A percentile compares a stretch with the other conserved stretches of the same genome.
Evolutionary conservation across 2,888 invertebrate genomes (phyloP).

Genomic region (Hybos culiciformis): DNA sequence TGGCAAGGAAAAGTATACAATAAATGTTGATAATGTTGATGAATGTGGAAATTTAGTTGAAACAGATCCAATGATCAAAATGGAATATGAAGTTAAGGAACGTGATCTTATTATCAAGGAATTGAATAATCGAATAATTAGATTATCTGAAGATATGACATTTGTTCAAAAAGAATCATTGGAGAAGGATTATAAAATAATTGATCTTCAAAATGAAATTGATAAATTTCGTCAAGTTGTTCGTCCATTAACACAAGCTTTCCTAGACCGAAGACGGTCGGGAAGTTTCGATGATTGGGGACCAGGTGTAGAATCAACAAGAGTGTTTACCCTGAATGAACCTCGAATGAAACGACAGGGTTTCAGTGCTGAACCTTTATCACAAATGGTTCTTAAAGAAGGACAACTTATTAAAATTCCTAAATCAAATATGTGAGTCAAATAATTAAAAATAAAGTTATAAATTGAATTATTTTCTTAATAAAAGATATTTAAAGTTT

Average conservation of each 20-base stretch:
- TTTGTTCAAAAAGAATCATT: constrained; percentile 22
- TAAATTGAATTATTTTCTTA: no score
- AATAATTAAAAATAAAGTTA: no score
- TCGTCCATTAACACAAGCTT: constrained; percentile 51
- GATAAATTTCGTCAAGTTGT: constrained; percentile 71
- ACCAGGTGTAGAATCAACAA: constrained; percentile 42
- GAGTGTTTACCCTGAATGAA: constrained; percentile 41
- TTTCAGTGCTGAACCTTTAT: constrained; percentile 62
- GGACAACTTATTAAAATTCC: constrained; percentile 52
- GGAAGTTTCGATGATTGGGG: constrained; percentile 37
- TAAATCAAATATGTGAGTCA: constrained; percentile 52
- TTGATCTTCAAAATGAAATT: constrained; percentile 68
- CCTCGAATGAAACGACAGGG: constrained; percentile 51
- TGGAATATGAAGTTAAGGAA: constrained; percentile 20
- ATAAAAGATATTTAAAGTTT: no score
- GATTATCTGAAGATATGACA: constrained; percentile 23
- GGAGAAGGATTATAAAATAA: constrained; percentile 64
- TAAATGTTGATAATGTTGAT: not conserved
- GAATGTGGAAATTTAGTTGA: not conserved
- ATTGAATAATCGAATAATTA: constrained; percentile 23
- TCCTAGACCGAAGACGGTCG: constrained; percentile 39
- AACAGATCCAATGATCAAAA: constrained; percentile 5
- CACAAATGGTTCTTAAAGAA: constrained; percentile 36
- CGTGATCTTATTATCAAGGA: constrained; percentile 22
- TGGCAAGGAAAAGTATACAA: not conserved